Evolutionary conservation across 1,140 invertebrate species (phyloP).

Genomic region (Eupeodes corollae): DNA sequence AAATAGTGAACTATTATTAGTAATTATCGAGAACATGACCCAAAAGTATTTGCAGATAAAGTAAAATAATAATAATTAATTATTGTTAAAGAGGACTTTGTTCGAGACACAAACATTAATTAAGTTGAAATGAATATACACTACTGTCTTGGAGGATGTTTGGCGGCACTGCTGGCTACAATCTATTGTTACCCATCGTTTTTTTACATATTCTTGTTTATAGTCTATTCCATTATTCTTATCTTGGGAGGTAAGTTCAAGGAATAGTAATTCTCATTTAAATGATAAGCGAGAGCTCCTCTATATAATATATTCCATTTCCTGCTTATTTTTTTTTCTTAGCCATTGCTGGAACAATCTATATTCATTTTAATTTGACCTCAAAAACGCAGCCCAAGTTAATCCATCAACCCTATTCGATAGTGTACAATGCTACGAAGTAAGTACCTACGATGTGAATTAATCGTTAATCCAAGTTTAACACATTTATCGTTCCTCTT

Average conservation of each 20-base stretch:
- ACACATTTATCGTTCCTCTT: constrained; percentile 4
- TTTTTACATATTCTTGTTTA: constrained; percentile 33
- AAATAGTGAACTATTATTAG: too few species aligned
- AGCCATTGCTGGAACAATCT: constrained; percentile 33
- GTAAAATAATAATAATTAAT: too few species aligned
- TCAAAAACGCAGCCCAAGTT: constrained; percentile 28
- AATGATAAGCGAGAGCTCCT: background rate
- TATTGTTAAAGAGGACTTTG: too few species aligned
- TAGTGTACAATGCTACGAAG: constrained; percentile 36
- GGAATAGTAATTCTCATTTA: background rate
- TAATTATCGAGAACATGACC: too few species aligned
- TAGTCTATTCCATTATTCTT: constrained; percentile 30
- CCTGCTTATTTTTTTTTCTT: constrained; percentile 4
- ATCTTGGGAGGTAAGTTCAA: constrained; percentile 29
- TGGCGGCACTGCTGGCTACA: constrained; percentile 25
- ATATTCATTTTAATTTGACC: constrained; percentile 33
- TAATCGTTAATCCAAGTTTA: background rate
- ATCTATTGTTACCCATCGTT: constrained; percentile 36
- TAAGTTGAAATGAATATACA: too few species aligned
- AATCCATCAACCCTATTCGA: constrained; percentile 26
- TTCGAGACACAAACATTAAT: too few species aligned
- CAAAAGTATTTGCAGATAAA: too few species aligned
- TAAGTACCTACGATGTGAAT: constrained; percentile 12
- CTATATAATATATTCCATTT: background rate
- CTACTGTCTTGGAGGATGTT: too few species aligned